Percentiles rank a stretch among this genome's conserved stretches.
phyloP scores from a whole-genome alignment of 2,113 vertebrate species.

The Solea senegalensis region DNA sequence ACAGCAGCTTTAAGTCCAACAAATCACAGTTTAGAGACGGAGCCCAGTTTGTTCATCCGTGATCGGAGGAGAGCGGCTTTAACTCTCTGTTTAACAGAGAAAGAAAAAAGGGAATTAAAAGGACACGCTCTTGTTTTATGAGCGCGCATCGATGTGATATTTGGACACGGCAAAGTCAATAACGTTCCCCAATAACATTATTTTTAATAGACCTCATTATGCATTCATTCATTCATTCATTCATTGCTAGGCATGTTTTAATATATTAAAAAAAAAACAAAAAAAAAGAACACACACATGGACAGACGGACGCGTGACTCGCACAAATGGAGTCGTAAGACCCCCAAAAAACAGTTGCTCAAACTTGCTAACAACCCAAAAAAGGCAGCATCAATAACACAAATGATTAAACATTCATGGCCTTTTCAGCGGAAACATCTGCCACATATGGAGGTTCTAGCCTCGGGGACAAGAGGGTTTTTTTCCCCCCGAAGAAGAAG shows the following conservation, averaged over 20 bases:
- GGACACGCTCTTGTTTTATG: constrained; percentile 38
- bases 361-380: constrained; percentile 75
- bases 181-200: constrained; percentile 52
- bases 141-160: constrained; percentile 50
- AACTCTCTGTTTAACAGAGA: constrained; percentile 61
- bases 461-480: constrained; percentile 84
- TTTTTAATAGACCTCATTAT: constrained; percentile 63
- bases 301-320: constrained; percentile 26
- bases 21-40: constrained; percentile 93
- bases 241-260: constrained; percentile 31
- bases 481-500: constrained; percentile 70
- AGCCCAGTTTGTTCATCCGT: constrained; percentile 86
- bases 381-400: constrained; percentile 88
- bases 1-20: constrained; percentile 99
- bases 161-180: constrained; percentile 47
- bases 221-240: constrained; percentile 53
- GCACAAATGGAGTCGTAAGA: constrained; percentile 62
- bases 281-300: constrained; percentile 20
- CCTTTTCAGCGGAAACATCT: constrained; percentile 85
- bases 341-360: constrained; percentile 56
- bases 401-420: constrained; percentile 89
- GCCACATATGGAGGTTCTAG: constrained; percentile 79
- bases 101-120: constrained; percentile 8
- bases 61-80: constrained; percentile 86
- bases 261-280: constrained; percentile 9